Evolutionary conservation across 2,888 invertebrate genomes (phyloP).

Genomic region (Polyploca ridens): DNA sequence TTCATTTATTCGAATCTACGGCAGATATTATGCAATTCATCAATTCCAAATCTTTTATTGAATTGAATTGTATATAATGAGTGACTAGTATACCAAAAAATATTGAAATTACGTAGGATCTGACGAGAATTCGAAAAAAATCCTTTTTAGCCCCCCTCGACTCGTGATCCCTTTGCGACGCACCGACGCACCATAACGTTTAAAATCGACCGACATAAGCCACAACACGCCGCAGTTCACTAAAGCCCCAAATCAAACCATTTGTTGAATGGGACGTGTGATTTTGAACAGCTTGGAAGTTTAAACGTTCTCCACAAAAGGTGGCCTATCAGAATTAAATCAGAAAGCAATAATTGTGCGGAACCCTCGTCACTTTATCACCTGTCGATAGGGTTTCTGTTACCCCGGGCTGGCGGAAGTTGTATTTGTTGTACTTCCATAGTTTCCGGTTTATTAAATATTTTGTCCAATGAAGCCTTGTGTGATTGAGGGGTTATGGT

Average conservation of each 20-base stretch:
- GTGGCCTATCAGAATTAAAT: not conserved
- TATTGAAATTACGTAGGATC: too few relatives aligned
- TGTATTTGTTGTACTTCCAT: conserved; percentile 7
- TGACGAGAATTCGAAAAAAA: too few relatives aligned
- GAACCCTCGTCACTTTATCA: conserved; percentile 9
- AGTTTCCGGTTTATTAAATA: not conserved
- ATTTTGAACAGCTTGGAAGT: not conserved
- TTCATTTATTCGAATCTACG: too few relatives aligned
- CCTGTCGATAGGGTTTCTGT: conserved; percentile 12
- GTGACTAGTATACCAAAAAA: too few relatives aligned
- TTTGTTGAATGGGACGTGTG: not conserved
- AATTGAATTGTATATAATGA: too few relatives aligned
- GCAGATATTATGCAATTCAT: too few relatives aligned
- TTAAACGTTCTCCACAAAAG: not conserved
- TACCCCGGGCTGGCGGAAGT: not conserved
- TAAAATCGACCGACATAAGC: not conserved
- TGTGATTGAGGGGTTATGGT: not conserved
- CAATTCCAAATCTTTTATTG: too few relatives aligned
- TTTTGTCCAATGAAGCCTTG: not conserved
- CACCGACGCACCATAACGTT: not conserved
- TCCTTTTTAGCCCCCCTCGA: too few relatives aligned
- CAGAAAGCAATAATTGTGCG: conserved; percentile 1
- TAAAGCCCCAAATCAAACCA: not conserved
- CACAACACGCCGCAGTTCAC: not conserved
- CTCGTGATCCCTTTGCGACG: too few relatives aligned